These are phyloP conservation scores for Tachysurus vachellii DNA, from an alignment of 2,113 vertebrate species.

Conservation along the genomic window DNA sequence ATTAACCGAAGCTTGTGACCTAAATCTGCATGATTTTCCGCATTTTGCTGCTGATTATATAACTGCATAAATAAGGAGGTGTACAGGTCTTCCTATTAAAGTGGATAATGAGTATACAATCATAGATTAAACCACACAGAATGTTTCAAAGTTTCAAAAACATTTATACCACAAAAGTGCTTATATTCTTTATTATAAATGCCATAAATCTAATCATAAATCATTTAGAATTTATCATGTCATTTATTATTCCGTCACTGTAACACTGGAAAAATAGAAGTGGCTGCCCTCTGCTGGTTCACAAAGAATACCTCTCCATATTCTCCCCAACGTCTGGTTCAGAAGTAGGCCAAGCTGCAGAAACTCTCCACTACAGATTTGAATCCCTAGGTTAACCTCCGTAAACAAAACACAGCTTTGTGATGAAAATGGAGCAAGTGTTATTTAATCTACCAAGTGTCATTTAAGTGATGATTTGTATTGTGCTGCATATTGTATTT, in stretches of 20 bases:
- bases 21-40: background rate
- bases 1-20: background rate
- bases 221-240: too few species aligned
- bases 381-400: background rate
- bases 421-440: background rate
- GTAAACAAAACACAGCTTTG: background rate
- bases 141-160: background rate
- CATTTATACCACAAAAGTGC: background rate
- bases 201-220: too few species aligned
- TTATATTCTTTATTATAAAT: too few species aligned
- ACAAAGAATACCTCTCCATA: background rate
- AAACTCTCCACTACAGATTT: background rate
- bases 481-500: background rate
- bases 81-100: background rate
- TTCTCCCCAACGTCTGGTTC: too few species aligned
- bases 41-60: background rate
- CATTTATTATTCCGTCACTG: background rate
- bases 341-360: background rate
- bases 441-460: background rate
- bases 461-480: too few species aligned
- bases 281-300: constrained; percentile 36
- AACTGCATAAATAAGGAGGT: background rate
- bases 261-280: background rate
- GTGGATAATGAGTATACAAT: background rate
- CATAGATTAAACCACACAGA: background rate